Conservation (phyloP, 2,797 vertebrate genomes). For the Odontamblyopus rebecca region DNA sequence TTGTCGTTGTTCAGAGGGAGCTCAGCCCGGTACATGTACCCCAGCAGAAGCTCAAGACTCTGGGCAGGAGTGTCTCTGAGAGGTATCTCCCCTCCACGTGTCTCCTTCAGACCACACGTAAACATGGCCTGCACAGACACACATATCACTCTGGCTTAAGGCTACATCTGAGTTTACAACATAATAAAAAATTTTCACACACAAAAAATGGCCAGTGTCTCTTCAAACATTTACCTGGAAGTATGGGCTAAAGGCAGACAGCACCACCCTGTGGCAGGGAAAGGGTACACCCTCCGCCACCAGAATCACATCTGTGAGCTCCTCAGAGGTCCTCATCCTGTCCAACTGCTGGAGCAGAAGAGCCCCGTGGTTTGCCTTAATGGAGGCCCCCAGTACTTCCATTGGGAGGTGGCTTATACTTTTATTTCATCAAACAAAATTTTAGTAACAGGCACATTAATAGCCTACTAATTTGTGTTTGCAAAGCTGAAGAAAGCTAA, state of each 20-base stretch:
- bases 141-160: not conserved
- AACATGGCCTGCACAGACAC: constrained; percentile 73
- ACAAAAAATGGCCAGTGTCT: not conserved
- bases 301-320: constrained; percentile 86
- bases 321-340: constrained; percentile 76
- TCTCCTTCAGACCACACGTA: constrained; percentile 86
- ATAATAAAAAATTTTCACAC: not conserved
- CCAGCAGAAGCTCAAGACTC: constrained; percentile 78
- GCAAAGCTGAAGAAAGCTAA: not conserved
- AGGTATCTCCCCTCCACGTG: constrained; percentile 76
- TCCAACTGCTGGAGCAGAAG: constrained; percentile 79
- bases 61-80: constrained; percentile 82
- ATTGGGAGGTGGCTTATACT: constrained; percentile 25
- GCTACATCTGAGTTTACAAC: not conserved
- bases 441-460: not conserved
- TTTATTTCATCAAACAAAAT: not conserved
- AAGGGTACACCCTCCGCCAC: constrained; percentile 82
- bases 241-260: constrained; percentile 89
- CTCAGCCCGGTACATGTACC: constrained; percentile 82
- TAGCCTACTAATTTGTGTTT: not conserved
- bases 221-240: constrained; percentile 77
- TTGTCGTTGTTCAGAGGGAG: constrained; percentile 79
- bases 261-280: constrained; percentile 86
- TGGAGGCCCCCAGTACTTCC: constrained; percentile 36
- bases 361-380: constrained; percentile 69